Evolutionary conservation across 2,797 vertebrate genomes (phyloP).

Genomic region (Tiaroga cobitis): DNA sequence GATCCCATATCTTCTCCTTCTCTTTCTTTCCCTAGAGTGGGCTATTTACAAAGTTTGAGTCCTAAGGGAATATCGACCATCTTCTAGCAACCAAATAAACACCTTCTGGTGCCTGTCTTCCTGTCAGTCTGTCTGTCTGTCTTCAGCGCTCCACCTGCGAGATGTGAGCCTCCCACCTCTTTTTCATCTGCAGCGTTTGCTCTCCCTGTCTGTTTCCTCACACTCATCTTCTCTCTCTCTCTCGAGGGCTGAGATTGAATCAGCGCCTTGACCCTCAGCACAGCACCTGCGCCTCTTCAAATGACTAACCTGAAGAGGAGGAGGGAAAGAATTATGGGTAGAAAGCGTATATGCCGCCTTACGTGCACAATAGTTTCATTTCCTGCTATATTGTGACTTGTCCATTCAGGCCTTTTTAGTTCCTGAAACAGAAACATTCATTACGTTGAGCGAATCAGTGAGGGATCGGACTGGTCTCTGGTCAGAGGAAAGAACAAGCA

Average conservation of each 20-base stretch:
- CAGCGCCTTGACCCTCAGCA: slow-evolving; percentile 53
- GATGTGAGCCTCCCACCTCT: slow-evolving; percentile 29
- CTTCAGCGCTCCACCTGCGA: slow-evolving; percentile 34
- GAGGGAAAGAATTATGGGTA: slow-evolving; percentile 19
- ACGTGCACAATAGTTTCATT: slow-evolving; percentile 21
- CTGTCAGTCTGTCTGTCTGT: slow-evolving; percentile 17
- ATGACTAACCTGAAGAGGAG: slow-evolving; percentile 70
- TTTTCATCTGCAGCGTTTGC: slow-evolving; percentile 37
- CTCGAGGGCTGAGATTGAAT: slow-evolving; percentile 50
- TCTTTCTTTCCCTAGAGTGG: slow-evolving; percentile 26
- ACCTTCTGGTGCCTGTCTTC: slow-evolving; percentile 40
- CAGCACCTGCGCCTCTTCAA: slow-evolving; percentile 72
- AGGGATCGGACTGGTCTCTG: neutral
- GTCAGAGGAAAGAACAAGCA: neutral
- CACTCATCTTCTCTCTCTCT: slow-evolving; percentile 53
- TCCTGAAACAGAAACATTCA: slow-evolving; percentile 20
- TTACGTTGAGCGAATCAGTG: slow-evolving; percentile 16
- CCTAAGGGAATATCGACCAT: slow-evolving; percentile 35
- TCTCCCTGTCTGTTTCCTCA: slow-evolving; percentile 36
- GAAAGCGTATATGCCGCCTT: slow-evolving; percentile 18
- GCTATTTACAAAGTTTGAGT: slow-evolving; percentile 43
- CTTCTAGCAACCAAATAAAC: slow-evolving; percentile 47
- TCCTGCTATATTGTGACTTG: slow-evolving; percentile 24
- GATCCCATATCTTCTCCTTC: slow-evolving; percentile 20
- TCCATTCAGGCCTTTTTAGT: slow-evolving; percentile 23